Evolutionary conservation across 1,140 invertebrate genomes (phyloP), one percentile per base, ranked within the genome.

Genomic region (Eufriesea mexicana): DNA sequence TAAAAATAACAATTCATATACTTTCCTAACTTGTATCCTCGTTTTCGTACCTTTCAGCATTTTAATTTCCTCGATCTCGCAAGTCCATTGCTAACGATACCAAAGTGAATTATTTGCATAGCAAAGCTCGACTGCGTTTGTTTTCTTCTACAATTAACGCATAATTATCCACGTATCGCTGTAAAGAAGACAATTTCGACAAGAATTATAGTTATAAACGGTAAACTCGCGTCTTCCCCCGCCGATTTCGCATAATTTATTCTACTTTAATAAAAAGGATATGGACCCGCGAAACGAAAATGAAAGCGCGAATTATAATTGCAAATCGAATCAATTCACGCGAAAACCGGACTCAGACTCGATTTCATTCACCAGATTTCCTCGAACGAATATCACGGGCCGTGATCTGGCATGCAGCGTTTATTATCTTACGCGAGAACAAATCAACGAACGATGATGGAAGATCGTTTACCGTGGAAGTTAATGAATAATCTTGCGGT

Each of bases 401-500:
- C 86, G 80, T 76, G 86, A 76, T 82, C 86, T 87, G 85, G 85
- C 57, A 18, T 61, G 59, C 75, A 42, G 45, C 70, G 86, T 87
- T 87, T 87, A 84, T 87, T 87, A 87, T 87, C 86, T 80, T 87
- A 77, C 72, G 72, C 76, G 57, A 73, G 73, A 84, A 87, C 76
- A 86, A 84, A 87, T 87, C 81, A 80, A 83, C 85, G 80, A 57
- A 82, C 64, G 86, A 87, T 86, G 86, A 87, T 86, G 73, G 76
- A 87, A 62, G 75, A 84, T 84, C 76, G 85, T 84, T 86, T 87
- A 87, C 86, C 62, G 66, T 20, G 81, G 66, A 86, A 84, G 85
- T 87, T 87, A 86, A 86, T 87, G 86, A 87, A 84, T 79, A 87
- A 87, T 87, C 85, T 35, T 74, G 86, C 76, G 86, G 86, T 87